Conservation (phyloP, 2,797 vertebrate genomes). For the Meriones psammophilus region DNA sequence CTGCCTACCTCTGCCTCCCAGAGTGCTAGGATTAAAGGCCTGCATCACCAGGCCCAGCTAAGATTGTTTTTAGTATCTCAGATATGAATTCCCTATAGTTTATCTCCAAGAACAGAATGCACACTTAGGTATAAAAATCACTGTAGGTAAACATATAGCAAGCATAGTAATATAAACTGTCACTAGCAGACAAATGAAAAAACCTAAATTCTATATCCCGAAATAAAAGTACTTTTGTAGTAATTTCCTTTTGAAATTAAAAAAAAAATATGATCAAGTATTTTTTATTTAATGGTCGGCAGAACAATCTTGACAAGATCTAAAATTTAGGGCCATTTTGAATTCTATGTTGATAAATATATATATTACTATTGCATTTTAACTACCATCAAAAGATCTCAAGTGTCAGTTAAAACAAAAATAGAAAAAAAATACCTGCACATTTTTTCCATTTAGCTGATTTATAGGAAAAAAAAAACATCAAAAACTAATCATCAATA, state of each 20-base stretch:
- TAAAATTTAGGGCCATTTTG: conserved; percentile 55
- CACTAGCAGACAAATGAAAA: conserved; percentile 57
- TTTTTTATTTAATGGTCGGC: not conserved
- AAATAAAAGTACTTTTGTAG: conserved; percentile 27
- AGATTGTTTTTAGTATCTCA: not conserved
- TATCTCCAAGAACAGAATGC: not conserved
- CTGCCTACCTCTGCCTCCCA: not conserved
- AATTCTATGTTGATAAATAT: conserved; percentile 5
- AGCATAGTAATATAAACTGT: conserved; percentile 24
- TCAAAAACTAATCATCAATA: conserved; percentile 43
- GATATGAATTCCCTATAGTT: conserved; percentile 13
- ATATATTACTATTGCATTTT: conserved; percentile 42
- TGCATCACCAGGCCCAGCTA: not conserved
- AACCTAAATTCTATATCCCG: conserved; percentile 30
- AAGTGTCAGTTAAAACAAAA: not conserved
- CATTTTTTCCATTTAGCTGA: conserved; percentile 53
- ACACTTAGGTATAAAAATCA: not conserved
- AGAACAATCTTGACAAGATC: conserved; percentile 58
- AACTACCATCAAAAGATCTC: conserved; percentile 46
- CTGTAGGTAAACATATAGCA: not conserved
- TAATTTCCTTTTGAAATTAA: conserved; percentile 68
- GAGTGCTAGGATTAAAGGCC: not conserved
- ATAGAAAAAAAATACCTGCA: not conserved
- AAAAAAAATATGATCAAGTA: conserved; percentile 43
- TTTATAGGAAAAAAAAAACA: not conserved